Percentiles rank a stretch among this genome's conserved stretches.
phyloP scores from a whole-genome alignment of 2,888 invertebrate genomes.

The Protodeltote pygarga region DNA sequence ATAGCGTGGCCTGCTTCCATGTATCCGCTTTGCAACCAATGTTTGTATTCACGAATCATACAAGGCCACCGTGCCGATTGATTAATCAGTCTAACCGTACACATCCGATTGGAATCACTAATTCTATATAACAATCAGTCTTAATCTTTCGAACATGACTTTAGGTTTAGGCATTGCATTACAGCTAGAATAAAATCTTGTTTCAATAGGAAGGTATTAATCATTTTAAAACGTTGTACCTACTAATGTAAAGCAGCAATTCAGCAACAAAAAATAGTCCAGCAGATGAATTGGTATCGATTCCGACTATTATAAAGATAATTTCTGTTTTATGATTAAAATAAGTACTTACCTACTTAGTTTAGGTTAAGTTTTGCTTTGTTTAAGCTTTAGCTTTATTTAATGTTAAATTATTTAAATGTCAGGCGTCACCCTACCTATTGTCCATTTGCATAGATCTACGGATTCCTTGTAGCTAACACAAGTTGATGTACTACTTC shows the following conservation, averaged over 20 bases:
- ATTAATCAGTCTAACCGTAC: constrained; percentile 72
- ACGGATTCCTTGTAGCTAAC: constrained; percentile 44
- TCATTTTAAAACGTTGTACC: too few relatives aligned
- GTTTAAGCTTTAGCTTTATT: constrained; percentile 9
- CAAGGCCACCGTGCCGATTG: constrained; percentile 79
- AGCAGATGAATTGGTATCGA: neutral
- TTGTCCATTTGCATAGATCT: constrained; percentile 45
- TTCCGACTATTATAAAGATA: too few relatives aligned
- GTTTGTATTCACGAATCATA: constrained; percentile 75
- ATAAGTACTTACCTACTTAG: too few relatives aligned
- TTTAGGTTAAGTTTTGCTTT: too few relatives aligned
- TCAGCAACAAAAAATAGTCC: constrained; percentile 6
- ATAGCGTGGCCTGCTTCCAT: constrained; percentile 71
- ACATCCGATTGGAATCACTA: constrained; percentile 71
- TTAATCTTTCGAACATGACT: constrained; percentile 52
- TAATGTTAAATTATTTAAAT: constrained; percentile 33
- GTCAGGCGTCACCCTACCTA: constrained; percentile 25
- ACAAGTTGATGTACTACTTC: constrained; percentile 52
- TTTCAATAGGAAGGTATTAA: too few relatives aligned
- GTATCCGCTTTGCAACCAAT: constrained; percentile 78
- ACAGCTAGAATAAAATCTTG: too few relatives aligned
- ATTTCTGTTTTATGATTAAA: too few relatives aligned
- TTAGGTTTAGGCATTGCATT: constrained; percentile 20
- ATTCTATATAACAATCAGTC: constrained; percentile 53
- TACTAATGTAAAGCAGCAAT: too few relatives aligned